Base-by-base conservation (phyloP, 2,888 invertebrate species). In the Trachelus iudaicus region DNA sequence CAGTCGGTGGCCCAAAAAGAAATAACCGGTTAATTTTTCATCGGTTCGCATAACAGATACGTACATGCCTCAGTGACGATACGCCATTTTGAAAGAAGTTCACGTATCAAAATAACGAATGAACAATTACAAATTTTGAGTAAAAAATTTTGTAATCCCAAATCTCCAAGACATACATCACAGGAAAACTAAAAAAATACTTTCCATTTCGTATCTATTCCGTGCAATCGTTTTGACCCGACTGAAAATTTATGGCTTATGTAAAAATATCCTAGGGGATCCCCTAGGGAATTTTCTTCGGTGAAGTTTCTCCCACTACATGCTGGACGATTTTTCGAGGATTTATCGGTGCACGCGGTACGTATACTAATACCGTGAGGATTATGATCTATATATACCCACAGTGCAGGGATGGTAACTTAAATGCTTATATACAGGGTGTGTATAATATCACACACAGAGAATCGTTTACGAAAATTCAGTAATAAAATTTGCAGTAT, bases 1-100 rank as follows among this genome's bases (percentile, higher is more conserved):
- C 31, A 15, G 13, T 33, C 31, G 71, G 31, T 23, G 13, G 71
- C 9, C 31, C 31, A 31, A 34, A 71, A 71, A 71, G 71, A 71
- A 71, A 71, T 71, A 13, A 71, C 71, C 31, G 31, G 9, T 71
- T 71, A 71, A 71, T 71, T 71, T 12, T 71, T 71, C 71, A 71
- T 71, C 12, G 15, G 23, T 9, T 56, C 23, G 23, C 56, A 9
- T 37, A 37, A 4, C 56, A 9, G 15, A 56, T 2, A 56, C 56
- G 23, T 23, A 6, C 23, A 23, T 9, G 23, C 40, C 40, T 23
- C 23, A 1, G 6, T 9, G 40, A 23, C 0, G 0, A 56, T 9
- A 23, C 9, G 23, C 0, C 23, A 23, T 56, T 56, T 56, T 9
- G 9, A 56, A 23, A 9, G 23, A 2, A 34, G 11, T 0, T 1